A percentile compares a stretch with the other conserved stretches of the same genome.
These are phyloP conservation scores for Megaustenia siamemsis DNA, from an alignment of 2,888 invertebrate species.

Conservation along the genomic window DNA sequence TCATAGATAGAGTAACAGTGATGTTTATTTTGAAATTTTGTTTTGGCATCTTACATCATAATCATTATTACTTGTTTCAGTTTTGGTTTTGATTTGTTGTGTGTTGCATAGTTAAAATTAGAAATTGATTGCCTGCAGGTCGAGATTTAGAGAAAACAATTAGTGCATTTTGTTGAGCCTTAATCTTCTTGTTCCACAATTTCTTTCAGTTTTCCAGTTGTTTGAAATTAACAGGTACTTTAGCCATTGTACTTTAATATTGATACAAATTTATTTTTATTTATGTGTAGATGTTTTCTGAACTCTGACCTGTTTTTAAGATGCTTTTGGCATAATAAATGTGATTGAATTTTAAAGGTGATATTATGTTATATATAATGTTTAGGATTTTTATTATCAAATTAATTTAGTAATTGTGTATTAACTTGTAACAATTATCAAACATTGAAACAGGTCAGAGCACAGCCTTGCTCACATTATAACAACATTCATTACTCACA, in stretches of 20 bases:
- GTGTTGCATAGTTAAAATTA: neutral
- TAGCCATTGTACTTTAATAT: neutral
- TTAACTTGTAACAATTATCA: neutral
- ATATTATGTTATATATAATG: no score
- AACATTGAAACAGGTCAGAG: conserved; percentile 13
- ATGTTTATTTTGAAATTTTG: no score
- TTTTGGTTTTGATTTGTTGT: no score
- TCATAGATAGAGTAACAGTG: no score
- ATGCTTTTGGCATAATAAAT: neutral
- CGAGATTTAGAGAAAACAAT: neutral
- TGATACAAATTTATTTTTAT: conserved; percentile 1
- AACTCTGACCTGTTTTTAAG: conserved; percentile 12
- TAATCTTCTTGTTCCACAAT: conserved; percentile 1
- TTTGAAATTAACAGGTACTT: conserved; percentile 53
- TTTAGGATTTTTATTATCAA: no score
- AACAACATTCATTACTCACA: neutral
- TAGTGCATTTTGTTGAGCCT: neutral
- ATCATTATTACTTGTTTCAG: no score
- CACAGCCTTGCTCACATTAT: neutral
- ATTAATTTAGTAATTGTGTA: neutral
- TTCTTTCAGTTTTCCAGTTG: conserved; percentile 56
- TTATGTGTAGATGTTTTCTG: neutral
- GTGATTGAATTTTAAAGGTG: neutral
- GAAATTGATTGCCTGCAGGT: neutral
- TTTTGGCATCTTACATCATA: no score